These are phyloP conservation scores for Probosciger aterrimus DNA, from an alignment of 2,113 vertebrate species.

Conservation along the genomic window DNA sequence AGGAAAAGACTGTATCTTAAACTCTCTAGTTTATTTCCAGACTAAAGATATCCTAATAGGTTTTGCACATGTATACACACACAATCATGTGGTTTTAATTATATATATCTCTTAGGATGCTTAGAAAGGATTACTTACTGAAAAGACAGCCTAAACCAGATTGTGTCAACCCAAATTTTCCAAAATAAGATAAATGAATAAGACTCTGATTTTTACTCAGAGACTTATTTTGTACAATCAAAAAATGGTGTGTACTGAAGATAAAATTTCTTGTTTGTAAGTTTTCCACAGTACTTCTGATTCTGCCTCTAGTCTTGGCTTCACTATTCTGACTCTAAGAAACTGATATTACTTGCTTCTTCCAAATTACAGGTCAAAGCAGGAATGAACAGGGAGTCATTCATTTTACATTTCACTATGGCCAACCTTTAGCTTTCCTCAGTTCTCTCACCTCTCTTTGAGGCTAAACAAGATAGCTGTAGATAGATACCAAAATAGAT, in stretches of 20 bases:
- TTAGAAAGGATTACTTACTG: background rate
- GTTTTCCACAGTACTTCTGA: background rate
- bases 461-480: background rate
- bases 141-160: background rate
- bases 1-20: background rate
- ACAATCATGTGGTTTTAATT: background rate
- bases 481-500: background rate
- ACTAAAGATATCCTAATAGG: background rate
- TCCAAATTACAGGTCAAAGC: background rate
- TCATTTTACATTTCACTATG: background rate
- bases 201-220: background rate
- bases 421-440: background rate
- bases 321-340: background rate
- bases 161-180: background rate
- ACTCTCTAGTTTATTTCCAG: background rate
- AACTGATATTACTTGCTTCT: background rate
- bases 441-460: background rate
- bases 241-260: background rate
- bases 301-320: background rate
- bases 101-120: background rate
- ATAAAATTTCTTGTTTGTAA: background rate
- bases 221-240: background rate
- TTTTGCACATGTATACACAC: background rate
- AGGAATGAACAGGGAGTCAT: background rate
- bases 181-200: background rate